Evolutionary conservation across 2,888 invertebrate genomes (phyloP).

Genomic region (Tiphia femorata): DNA sequence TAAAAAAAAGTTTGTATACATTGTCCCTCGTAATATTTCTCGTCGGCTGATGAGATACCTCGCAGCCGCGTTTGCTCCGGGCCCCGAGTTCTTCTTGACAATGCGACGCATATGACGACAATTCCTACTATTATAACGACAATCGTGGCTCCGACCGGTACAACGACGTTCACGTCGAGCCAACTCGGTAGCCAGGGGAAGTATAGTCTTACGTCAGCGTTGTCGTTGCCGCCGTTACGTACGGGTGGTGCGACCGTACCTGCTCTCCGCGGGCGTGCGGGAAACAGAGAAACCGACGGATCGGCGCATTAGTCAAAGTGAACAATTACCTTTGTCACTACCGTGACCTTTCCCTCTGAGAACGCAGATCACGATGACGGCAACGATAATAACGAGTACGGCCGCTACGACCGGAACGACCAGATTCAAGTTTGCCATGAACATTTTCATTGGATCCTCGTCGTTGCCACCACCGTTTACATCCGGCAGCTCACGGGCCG

Average conservation of each 20-base stretch:
- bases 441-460: conserved; percentile 88
- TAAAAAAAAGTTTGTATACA: conserved; percentile 61
- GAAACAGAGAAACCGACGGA: conserved; percentile 45
- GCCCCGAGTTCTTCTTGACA: conserved; percentile 81
- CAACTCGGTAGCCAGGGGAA: conserved; percentile 87
- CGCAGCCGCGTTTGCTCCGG: conserved; percentile 81
- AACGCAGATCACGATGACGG: conserved; percentile 93
- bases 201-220: conserved; percentile 70
- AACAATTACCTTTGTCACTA: conserved; percentile 75
- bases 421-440: conserved; percentile 91
- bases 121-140: conserved; percentile 92
- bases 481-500: conserved; percentile 86
- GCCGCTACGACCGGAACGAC: conserved; percentile 95
- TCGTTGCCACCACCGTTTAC: conserved; percentile 72
- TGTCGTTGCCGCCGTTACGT: conserved; percentile 70
- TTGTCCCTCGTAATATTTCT: conserved; percentile 69
- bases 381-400: conserved; percentile 91
- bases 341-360: conserved; percentile 89
- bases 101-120: conserved; percentile 90
- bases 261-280: too few relatives aligned
- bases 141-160: conserved; percentile 90
- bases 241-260: conserved; percentile 86
- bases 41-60: conserved; percentile 73
- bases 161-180: conserved; percentile 91
- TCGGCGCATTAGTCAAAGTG: too few relatives aligned